Base-by-base conservation (phyloP, 2,888 invertebrate species). In the Cryptosula pallasiana region DNA sequence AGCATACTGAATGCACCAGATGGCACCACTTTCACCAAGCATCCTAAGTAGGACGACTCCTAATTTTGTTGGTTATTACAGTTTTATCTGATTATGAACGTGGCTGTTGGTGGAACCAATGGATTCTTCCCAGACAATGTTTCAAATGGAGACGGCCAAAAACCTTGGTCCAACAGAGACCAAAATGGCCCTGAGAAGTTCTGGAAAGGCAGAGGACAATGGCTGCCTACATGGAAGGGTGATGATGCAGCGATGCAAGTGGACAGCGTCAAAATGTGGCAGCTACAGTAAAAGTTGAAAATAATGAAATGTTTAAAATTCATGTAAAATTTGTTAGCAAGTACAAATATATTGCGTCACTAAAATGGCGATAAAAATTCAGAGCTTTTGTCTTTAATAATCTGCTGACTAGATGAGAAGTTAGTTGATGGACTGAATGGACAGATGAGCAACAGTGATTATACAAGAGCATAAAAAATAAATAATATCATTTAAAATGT, bases 141-240 rank as follows among this genome's bases (percentile, higher is more conserved):
- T 75, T 69, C 72, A 16, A 78, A 79, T 73, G 72, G 75, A 55
- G 71, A 73, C 1, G 36, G 71, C 55, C 74, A 79, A 0, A 94
- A 93, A 81, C 92, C 93, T 0, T 94, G 93, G 93, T 84, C 75
- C 32, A 92, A 92, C 81, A 80, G 80, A 3, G 88, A 88, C 57
- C 88, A 89, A 0, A 77, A 85, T 81, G 89, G 89, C 0, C 89
- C 89, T 86, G 84, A 88, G 5, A 86, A 88, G 74, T 92, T 93
- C 86, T 92, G 91, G 90, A 85, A 86, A 2, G 76, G 87, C 0
- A 84, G 86, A 45, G 83, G 87, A 16, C 84, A 87, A 57, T 90
- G 90, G 89, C 80, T 86, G 55, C 83, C 88, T 0, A 89, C 89
- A 1, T 93, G 92, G 93, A 73, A 84, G 16, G 85, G 81, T 0